Evolutionary conservation across 2,888 invertebrate species (phyloP), one percentile per base, ranked within the genome.

Genomic region (Junonia oenone): DNA sequence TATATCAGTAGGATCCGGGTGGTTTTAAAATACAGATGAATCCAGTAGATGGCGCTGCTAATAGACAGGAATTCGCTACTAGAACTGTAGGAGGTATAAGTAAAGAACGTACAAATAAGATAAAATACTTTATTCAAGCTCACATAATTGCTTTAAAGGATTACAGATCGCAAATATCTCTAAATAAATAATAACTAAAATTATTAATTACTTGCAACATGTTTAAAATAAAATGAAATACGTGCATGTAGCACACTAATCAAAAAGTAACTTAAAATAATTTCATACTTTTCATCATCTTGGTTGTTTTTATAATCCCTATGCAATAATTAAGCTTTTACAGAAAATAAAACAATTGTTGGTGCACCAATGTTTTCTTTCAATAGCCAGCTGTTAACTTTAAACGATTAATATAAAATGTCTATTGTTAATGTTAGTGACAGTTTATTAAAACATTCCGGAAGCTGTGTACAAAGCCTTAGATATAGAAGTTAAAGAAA

Each of bases 391-490:
- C 13, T 15, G 43, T 26, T 48, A 51, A 59, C 33, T 56, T 65
- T 64, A 59, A 71, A 48, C n/a, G 15, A 33, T 38, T 49, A 49
- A 26, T 48, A 35, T 55, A 55, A 48, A 45, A 45, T 49, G 45
- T 49, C 72, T 76, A 77, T 67, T 76, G 78, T 80, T 85, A 83
- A 72, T 77, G 86, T 89, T 90, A 89, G 83, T 88, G 80, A 80
- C 79, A 81, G 81, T 83, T 82, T 78, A 84, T 75, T 88, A 86
- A 80, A 89, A 90, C 90, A 90, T 87, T 90, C 90, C 90, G 88
- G 74, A 88, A 89, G 90, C 90, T 89, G 86, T 89, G 73, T 89
- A 90, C 90, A 90, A 89, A 88, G 89, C 89, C 81, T 83, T 84
- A 82, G 65, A 67, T 71, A 75, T 72, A 75, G 71, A 51, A 75